Conservation (phyloP, 1,140 invertebrate genomes). For the Monomorium pharaonis region DNA sequence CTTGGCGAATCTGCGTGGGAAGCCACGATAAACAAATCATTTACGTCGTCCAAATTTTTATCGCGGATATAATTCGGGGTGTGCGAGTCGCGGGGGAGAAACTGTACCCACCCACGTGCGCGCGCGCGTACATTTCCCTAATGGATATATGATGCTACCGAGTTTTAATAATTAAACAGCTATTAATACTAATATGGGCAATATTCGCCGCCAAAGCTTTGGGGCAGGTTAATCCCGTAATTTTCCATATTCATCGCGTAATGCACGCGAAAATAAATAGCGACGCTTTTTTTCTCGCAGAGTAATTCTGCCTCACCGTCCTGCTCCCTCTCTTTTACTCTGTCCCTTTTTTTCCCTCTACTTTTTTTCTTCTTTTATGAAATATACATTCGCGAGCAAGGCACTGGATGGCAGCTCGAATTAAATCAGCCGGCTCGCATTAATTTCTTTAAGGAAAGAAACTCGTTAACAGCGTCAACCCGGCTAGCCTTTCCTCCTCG, state of each 20-base stretch:
- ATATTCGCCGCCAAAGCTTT: background rate
- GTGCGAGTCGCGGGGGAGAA: background rate
- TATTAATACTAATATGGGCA: conserved; percentile 2
- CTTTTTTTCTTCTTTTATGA: background rate
- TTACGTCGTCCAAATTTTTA: background rate
- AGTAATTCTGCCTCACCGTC: background rate
- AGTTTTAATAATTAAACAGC: conserved; percentile 20
- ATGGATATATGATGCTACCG: background rate
- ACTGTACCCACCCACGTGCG: background rate
- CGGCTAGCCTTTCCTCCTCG: background rate
- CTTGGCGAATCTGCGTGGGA: background rate
- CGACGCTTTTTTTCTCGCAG: background rate
- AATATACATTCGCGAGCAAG: background rate
- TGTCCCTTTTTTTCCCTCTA: no score
- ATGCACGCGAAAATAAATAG: background rate
- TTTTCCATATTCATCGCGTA: background rate
- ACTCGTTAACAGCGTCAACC: conserved; percentile 33
- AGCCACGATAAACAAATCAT: background rate
- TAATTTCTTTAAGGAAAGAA: conserved; percentile 32
- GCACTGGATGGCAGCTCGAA: background rate
- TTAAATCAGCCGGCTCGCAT: conserved; percentile 36
- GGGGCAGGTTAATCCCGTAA: background rate
- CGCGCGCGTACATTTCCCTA: background rate
- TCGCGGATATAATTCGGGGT: background rate
- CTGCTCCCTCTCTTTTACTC: background rate